phyloP scores from a whole-genome alignment of 1,140 invertebrate species.

The Papilio helenus region DNA sequence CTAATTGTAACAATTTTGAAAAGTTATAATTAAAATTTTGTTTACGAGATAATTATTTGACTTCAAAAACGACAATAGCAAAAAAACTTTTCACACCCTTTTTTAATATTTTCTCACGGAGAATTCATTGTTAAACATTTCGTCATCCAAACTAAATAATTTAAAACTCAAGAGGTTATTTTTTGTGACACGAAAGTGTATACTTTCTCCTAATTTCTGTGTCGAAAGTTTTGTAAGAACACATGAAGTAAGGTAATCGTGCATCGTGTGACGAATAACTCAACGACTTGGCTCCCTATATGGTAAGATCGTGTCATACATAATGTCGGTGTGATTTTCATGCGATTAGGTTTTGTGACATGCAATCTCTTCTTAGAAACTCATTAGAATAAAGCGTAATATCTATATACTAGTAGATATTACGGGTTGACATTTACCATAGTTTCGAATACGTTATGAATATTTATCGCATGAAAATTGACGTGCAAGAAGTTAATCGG shows the following conservation, averaged over 20 bases:
- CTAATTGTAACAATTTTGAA: too few relatives aligned
- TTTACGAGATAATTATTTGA: too few relatives aligned
- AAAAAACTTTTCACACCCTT: conserved; percentile 20
- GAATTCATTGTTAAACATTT: conserved; percentile 27
- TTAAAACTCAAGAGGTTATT: conserved; percentile 39
- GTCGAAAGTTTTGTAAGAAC: conserved; percentile 51
- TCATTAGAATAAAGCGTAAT: background rate
- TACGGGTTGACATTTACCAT: background rate
- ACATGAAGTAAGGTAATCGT: conserved; percentile 54
- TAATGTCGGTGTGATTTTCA: conserved; percentile 35
- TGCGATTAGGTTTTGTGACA: conserved; percentile 21
- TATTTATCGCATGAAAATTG: too few relatives aligned
- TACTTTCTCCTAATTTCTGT: conserved; percentile 56
- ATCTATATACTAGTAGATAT: background rate
- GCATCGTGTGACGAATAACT: conserved; percentile 48
- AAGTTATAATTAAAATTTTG: too few relatives aligned
- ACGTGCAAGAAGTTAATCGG: background rate
- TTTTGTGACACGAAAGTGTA: conserved; percentile 41
- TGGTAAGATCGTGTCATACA: conserved; percentile 43
- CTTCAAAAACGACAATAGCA: too few relatives aligned
- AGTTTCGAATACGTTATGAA: too few relatives aligned
- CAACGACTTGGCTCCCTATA: conserved; percentile 42
- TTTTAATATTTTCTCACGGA: conserved; percentile 25
- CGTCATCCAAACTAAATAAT: conserved; percentile 3
- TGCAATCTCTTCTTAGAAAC: conserved; percentile 30